Percentiles rank a stretch among this genome's conserved stretches.
These are phyloP conservation scores for Myocastor coypus DNA, from an alignment of 2,113 vertebrate genomes.

Conservation along the genomic window DNA sequence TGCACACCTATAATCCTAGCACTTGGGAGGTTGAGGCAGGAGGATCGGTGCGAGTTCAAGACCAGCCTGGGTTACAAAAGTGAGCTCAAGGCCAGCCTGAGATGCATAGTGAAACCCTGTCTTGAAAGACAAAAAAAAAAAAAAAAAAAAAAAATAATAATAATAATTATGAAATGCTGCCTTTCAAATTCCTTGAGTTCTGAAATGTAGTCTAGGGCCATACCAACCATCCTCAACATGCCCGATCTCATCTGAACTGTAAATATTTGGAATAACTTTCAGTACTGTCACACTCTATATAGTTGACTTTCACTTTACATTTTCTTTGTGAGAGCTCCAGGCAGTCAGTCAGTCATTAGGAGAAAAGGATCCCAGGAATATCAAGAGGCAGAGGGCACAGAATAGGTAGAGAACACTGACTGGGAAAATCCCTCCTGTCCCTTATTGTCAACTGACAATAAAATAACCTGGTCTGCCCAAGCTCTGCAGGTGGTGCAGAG, in stretches of 20 bases:
- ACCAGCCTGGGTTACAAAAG: too few species aligned
- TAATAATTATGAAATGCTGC: not conserved
- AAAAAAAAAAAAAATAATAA: too few species aligned
- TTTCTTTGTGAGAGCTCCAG: not conserved
- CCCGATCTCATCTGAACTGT: not conserved
- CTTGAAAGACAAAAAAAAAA: too few species aligned
- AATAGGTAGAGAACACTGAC: not conserved
- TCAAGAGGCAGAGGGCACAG: too few species aligned
- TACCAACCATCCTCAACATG: too few species aligned
- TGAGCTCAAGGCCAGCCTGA: too few species aligned
- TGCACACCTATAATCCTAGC: too few species aligned
- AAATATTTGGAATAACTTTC: not conserved
- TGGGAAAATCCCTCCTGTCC: not conserved
- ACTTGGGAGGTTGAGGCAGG: too few species aligned
- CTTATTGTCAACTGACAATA: not conserved
- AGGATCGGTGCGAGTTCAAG: too few species aligned
- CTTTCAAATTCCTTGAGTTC: slow-evolving; percentile 39
- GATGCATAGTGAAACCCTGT: too few species aligned
- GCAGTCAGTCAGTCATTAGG: not conserved
- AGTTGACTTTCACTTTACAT: not conserved
- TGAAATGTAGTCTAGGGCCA: not conserved
- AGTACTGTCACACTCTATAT: not conserved
- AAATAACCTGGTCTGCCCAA: not conserved
- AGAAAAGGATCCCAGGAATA: not conserved
- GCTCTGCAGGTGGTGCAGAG: not conserved